Base-by-base conservation (phyloP, 2,113 vertebrate genomes). In the Brachypodius melanocephalos region DNA sequence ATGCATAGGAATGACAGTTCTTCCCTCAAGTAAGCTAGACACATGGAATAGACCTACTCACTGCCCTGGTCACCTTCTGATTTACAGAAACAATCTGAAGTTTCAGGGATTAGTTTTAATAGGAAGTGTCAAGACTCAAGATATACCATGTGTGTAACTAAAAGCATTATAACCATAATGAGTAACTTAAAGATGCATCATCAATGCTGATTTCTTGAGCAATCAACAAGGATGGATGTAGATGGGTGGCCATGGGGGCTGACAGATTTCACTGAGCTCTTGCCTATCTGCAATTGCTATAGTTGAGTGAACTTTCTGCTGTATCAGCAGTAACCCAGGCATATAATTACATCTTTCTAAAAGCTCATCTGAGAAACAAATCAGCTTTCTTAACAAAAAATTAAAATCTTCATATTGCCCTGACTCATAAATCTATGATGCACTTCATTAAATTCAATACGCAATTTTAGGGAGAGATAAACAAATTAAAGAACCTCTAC, bases 401-500 rank as follows among this genome's bases (percentile, higher is more conserved):
- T 38, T 38, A 38, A 77, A 66, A n/a, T 29, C 80, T 66, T 93
- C 88, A 77, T 84, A 74, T 88, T 91, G 59, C 59, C 78, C 72
- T 93, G 82, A 88, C 93, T 96, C 82, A 93, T 91, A 96, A 96
- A 95, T 96, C 85, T 90, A 48, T 67, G 84, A 79, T 93, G 72
- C 48, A 88, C 95, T 96, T 94, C 93, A 95, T 96, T 96, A 93
- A 97, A 96, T 96, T 94, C 94, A 96, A 92, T 86, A 92, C 43
- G 57, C 75, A 90, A 90, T 95, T 94, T 91, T 90, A 90, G 65
- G 28, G 59, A 94, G 90, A 94, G 82, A 94, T 75, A 96, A 97
- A 94, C 91, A 96, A 95, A 96, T 96, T 95, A 93, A 91, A 77
- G 72, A 96, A 77, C 34, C 48, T 88, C 68, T 80, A 68, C 72